Evolutionary conservation across 2,888 invertebrate genomes (phyloP), one percentile per base, ranked within the genome.

Genomic region (Clanis bilineata): DNA sequence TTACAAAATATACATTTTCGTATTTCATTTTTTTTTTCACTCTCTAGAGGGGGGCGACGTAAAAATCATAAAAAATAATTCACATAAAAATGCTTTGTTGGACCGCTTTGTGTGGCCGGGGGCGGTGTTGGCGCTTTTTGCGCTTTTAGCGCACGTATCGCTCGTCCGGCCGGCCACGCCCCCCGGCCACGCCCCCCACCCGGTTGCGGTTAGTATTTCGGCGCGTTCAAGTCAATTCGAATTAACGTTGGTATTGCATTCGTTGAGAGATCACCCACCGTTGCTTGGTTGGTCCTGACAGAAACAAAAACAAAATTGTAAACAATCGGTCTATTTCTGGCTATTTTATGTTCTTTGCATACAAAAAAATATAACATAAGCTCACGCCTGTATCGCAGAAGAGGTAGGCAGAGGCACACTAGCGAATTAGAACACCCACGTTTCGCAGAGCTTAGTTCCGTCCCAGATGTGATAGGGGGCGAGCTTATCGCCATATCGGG

Each of bases 251-350:
- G 61, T 56, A 51, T 57, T 39, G n/a, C 41, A 36, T 56, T 57
- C 60, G 62, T 22, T 32, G 60, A 25, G 59, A 63, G 67, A 79
- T 90, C 90, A 90, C 69, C 90, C 90, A 58, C 90, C 90, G 64
- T 89, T 90, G 70, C 88, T 90, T 22, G 90, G 88, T 72, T 88
- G 89, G 62, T 91, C 90, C 90, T 91, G 75, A 0, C 57, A 68
- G 54, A 62, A 59, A 57, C 47, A 23, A n/a, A n/a, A n/a, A n/a
- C n/a, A n/a, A n/a, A n/a, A n/a, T n/a, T n/a, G n/a, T n/a, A n/a
- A 36, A 51, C 28, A 39, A 9, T 51, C 15, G 25, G n/a, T n/a
- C n/a, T n/a, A n/a, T n/a, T n/a, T n/a, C n/a, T n/a, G n/a, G n/a
- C n/a, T n/a, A n/a, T n/a, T n/a, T n/a, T n/a, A n/a, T n/a, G n/a